A percentile compares a stretch with the other conserved stretches of the same genome.
Conservation (phyloP, 1,140 invertebrate species). For the Triops longicaudatus region DNA sequence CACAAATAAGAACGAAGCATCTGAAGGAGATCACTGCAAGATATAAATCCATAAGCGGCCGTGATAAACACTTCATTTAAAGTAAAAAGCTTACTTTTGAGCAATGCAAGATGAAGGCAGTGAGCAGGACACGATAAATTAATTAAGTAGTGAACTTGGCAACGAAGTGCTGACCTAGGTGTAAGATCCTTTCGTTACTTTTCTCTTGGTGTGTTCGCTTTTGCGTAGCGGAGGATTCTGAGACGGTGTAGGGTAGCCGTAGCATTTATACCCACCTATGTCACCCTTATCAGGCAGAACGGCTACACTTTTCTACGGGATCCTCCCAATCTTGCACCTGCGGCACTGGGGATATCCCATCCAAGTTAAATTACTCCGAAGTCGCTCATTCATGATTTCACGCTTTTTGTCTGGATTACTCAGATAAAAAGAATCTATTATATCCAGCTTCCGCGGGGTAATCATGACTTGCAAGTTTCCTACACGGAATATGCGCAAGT, state of each 20-base stretch:
- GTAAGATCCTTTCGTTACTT: neutral
- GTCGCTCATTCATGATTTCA: constrained; percentile 6
- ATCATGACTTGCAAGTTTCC: neutral
- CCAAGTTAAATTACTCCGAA: neutral
- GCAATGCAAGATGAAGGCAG: neutral
- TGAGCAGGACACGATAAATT: neutral
- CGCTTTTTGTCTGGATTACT: neutral
- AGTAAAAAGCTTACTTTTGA: neutral
- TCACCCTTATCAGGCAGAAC: neutral
- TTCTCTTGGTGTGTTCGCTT: neutral
- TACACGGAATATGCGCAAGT: neutral
- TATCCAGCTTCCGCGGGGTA: neutral
- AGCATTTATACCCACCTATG: constrained; percentile 1
- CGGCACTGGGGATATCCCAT: neutral
- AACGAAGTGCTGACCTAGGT: neutral
- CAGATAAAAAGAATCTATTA: neutral
- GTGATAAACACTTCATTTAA: neutral
- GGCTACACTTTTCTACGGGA: neutral
- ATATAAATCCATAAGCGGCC: neutral
- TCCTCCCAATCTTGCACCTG: neutral
- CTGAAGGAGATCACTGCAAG: neutral
- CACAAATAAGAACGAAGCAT: neutral
- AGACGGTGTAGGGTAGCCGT: neutral
- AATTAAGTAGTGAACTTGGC: neutral
- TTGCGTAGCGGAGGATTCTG: neutral